Percentiles rank a stretch among this genome's conserved stretches.
Conservation (phyloP, 2,113 vertebrate species). For the Campylorhamphus procurvoides region DNA sequence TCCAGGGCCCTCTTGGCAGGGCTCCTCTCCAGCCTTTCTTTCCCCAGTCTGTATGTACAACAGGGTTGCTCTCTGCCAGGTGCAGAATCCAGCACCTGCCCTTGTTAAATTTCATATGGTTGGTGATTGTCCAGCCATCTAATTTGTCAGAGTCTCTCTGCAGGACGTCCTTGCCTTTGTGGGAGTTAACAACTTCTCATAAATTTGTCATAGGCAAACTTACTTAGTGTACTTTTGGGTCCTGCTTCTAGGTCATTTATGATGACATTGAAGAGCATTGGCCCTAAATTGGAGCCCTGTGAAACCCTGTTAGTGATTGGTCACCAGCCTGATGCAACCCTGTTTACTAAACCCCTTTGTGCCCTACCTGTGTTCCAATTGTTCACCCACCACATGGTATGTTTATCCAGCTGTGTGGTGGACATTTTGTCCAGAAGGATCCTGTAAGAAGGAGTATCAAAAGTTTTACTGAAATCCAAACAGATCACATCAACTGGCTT, state of each 20-base stretch:
- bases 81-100: neutral
- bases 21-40: neutral
- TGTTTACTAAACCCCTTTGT: neutral
- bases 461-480: neutral
- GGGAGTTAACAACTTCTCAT: neutral
- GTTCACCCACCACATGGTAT: rapidly evolving
- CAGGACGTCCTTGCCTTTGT: neutral
- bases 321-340: neutral
- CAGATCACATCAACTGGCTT: neutral
- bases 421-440: neutral
- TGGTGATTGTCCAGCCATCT: neutral
- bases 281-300: neutral
- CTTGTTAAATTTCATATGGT: neutral
- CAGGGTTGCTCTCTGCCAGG: neutral
- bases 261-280: neutral
- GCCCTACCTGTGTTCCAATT: rapidly evolving
- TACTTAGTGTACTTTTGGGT: neutral
- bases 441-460: neutral
- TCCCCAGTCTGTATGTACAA: neutral
- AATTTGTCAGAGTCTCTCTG: neutral
- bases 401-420: neutral
- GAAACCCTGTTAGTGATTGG: neutral
- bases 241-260: neutral
- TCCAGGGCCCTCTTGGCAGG: neutral
- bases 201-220: neutral